Conservation (phyloP, 2,888 invertebrate genomes). For the Drosophila longiperda region DNA sequence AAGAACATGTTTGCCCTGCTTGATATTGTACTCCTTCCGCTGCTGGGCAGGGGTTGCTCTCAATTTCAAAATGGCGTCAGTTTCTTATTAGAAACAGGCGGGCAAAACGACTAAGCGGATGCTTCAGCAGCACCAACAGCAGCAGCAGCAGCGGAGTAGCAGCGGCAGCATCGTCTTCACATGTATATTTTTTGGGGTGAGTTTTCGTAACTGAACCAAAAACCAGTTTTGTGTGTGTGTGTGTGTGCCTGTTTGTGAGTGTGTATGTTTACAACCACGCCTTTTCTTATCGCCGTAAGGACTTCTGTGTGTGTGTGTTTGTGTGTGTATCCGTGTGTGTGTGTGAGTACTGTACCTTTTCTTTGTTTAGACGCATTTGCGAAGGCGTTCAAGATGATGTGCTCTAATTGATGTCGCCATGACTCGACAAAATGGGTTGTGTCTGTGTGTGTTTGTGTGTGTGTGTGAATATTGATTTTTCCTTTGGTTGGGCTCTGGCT, state of each 20-base stretch:
- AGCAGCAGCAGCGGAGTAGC: neutral
- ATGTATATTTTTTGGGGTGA: conserved; percentile 64
- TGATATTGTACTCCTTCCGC: conserved; percentile 49
- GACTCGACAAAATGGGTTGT: conserved; percentile 10
- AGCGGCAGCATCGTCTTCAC: conserved; percentile 49
- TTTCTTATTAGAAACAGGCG: conserved; percentile 82
- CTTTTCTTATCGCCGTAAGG: conserved; percentile 52
- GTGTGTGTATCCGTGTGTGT: neutral
- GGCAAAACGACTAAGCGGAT: conserved; percentile 17
- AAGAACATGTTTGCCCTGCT: conserved; percentile 63
- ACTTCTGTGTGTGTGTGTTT: neutral
- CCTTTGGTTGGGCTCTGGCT: conserved; percentile 2
- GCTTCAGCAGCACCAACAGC: conserved; percentile 5
- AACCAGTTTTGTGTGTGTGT: conserved; percentile 57
- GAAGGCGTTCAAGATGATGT: conserved; percentile 71
- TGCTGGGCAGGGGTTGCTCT: conserved; percentile 60
- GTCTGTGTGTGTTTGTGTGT: neutral
- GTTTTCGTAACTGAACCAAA: conserved; percentile 54
- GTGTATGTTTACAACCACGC: conserved; percentile 63
- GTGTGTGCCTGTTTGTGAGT: conserved; percentile 15
- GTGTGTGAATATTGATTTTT: conserved; percentile 71
- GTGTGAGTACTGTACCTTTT: conserved; percentile 60
- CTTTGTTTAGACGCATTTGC: conserved; percentile 26
- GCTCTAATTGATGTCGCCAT: conserved; percentile 72
- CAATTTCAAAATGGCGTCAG: conserved; percentile 81